These are phyloP conservation scores for Atrina japonica DNA, from an alignment of 2,888 invertebrate species.

Conservation along the genomic window DNA sequence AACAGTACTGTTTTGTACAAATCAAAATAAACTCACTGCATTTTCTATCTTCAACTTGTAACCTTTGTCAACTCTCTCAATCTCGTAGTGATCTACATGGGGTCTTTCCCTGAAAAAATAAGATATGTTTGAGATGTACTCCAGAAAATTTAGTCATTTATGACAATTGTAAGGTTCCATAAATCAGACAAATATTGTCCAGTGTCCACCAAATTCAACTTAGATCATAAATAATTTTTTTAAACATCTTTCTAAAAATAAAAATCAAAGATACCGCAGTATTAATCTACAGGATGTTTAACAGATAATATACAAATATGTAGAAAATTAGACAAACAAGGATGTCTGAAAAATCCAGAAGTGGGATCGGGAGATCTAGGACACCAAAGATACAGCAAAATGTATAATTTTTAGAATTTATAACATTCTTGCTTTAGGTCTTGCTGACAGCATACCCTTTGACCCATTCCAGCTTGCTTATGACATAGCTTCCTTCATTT, in stretches of 20 bases:
- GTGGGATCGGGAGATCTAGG: too few species aligned
- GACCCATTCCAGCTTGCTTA: constrained; percentile 65
- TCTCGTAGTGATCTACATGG: constrained; percentile 70
- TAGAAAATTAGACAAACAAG: too few species aligned
- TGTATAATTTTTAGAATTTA: too few species aligned
- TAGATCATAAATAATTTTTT: too few species aligned
- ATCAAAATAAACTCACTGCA: constrained; percentile 55
- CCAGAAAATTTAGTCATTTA: too few species aligned
- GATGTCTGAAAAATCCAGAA: too few species aligned
- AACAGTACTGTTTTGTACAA: neutral
- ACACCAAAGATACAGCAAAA: too few species aligned
- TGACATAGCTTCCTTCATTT: constrained; percentile 72
- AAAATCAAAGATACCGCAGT: neutral
- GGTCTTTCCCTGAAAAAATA: constrained; percentile 14
- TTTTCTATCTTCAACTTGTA: constrained; percentile 75
- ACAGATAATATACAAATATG: too few species aligned
- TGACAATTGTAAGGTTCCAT: too few species aligned
- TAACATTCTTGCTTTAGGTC: too few species aligned
- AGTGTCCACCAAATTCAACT: too few species aligned
- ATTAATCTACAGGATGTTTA: neutral
- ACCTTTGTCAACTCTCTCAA: constrained; percentile 62
- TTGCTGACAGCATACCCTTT: constrained; percentile 50
- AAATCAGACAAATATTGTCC: too few species aligned
- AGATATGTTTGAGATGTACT: neutral
- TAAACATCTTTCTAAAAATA: constrained; percentile 1